Base-by-base conservation (phyloP, 2,797 vertebrate genomes). In the Myotis planiceps region DNA sequence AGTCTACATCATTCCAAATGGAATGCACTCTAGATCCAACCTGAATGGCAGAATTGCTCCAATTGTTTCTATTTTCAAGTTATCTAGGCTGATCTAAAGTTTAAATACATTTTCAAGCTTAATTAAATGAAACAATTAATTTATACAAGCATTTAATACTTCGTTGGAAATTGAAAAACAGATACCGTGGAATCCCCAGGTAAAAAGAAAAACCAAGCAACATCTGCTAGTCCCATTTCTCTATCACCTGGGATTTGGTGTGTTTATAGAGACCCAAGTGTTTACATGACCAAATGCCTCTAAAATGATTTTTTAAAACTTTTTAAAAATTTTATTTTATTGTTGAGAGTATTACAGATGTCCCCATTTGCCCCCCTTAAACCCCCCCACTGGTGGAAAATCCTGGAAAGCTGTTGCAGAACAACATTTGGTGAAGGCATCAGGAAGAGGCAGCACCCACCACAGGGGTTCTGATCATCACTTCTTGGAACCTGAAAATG, bases 141-240 rank as follows among this genome's bases (percentile, higher is more conserved):
- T 96, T 93, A 95, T 90, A 96, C 84, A 96, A 93, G 95, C 94
- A 96, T 94, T 96, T 93, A 96, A 97, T 92, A 96, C 90, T 97
- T 93, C 47, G 65, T 90, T 92, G 83, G 88, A 97, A 97, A 96
- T 88, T 90, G 94, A 94, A 96, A 97, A 96, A 97, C 89, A 93
- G 94, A 90, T 60, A 94, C 83, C 79, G 69, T 94, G 87, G 94
- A 97, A 97, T 97, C 95, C 93, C 93, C 85, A 97, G 94, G 81
- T 97, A 93, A 95, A 93, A 96, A 82, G 76, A 89, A 84, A 96
- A 92, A 65, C 49, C 87, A 88, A 90, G 76, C 76, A 93, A 94
- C 95, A 97, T 94, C 94, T 97, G 96, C 27, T 91, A 85, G 76
- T 85, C 58, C 42, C 82, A 49, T 94, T 96, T 90, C 81, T 96